A percentile compares a stretch with the other conserved stretches of the same genome.
These are phyloP conservation scores for Menura novaehollandiae DNA, from an alignment of 2,113 vertebrate species.

Conservation along the genomic window DNA sequence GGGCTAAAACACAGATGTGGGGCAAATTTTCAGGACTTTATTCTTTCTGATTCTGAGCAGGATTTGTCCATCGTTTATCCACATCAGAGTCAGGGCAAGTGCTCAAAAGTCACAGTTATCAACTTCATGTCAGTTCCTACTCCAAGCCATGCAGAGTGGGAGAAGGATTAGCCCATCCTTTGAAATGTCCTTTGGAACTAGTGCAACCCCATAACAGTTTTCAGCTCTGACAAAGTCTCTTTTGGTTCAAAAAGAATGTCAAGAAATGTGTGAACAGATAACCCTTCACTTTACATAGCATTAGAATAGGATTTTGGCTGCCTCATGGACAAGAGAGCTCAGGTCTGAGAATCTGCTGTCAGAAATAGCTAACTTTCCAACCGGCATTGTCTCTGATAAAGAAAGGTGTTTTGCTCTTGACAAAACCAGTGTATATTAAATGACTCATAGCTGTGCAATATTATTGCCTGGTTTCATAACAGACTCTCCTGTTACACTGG, in stretches of 20 bases:
- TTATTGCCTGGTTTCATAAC: background rate
- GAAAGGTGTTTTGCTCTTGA: background rate
- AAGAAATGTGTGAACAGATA: background rate
- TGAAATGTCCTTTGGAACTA: background rate
- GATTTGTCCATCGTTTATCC: background rate
- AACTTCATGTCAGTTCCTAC: background rate
- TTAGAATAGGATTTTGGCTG: background rate
- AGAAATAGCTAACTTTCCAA: background rate
- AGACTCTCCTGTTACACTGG: background rate
- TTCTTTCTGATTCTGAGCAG: background rate
- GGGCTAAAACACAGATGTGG: background rate
- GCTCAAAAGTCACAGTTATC: background rate
- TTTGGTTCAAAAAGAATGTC: background rate
- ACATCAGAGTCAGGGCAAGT: background rate
- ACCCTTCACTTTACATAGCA: background rate
- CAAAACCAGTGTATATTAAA: background rate
- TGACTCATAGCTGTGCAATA: background rate
- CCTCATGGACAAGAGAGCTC: background rate
- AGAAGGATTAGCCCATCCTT: background rate
- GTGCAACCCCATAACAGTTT: background rate
- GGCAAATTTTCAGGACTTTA: background rate
- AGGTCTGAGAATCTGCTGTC: background rate
- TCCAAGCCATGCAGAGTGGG: fast-evolving
- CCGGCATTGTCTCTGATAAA: background rate
- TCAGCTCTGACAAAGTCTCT: background rate